Base-by-base conservation (phyloP, 2,888 invertebrate species). In the Dasypogon diadema region DNA sequence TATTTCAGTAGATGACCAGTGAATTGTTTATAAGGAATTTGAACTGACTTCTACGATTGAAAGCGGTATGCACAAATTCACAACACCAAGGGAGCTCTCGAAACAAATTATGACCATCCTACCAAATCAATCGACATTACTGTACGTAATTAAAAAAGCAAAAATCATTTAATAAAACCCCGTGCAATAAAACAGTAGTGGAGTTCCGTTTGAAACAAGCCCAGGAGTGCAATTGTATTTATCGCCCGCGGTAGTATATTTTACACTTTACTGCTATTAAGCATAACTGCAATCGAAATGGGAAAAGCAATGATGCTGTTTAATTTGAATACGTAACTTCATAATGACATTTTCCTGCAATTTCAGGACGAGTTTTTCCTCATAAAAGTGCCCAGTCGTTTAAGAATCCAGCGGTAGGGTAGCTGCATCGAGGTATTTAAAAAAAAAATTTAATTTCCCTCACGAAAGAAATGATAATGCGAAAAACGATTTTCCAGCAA, bases 281-380 rank as follows among this genome's bases (percentile, higher is more conserved):
- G 65, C 75, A 76, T 77, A 75, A 78, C 76, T 75, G 78, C 65
- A 68, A 56, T 72, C 30, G 56, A 48, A 48, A 56, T 70, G 51
- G 74, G 58, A 63, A 74, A 42, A 58, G 68, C 74, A 74, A 70
- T 63, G 51, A 74, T 48, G 63, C 51, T 74, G 55, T 60, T 75
- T 63, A 74, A 60, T 77, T 72, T 74, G 54, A 37, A 75, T 63
- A 75, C 48, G 56, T 51, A 68, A 42, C 54, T 54, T 48, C 73
- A 58, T 46, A 42, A 10, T 10, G 42, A 42, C 16, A 65, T 42
- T 60, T 76, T 58, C 55, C 42, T 46, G 76, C 46, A 22, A 18
- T 60, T 12, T 51, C 42, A n/a, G n/a, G n/a, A n/a, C n/a, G n/a
- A n/a, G n/a, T n/a, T n/a, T n/a, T n/a, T n/a, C n/a, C n/a, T n/a